Percentiles rank a stretch among this genome's conserved stretches.
phyloP scores from a whole-genome alignment of 2,888 invertebrate species.

The Eustalomyia histrio region DNA sequence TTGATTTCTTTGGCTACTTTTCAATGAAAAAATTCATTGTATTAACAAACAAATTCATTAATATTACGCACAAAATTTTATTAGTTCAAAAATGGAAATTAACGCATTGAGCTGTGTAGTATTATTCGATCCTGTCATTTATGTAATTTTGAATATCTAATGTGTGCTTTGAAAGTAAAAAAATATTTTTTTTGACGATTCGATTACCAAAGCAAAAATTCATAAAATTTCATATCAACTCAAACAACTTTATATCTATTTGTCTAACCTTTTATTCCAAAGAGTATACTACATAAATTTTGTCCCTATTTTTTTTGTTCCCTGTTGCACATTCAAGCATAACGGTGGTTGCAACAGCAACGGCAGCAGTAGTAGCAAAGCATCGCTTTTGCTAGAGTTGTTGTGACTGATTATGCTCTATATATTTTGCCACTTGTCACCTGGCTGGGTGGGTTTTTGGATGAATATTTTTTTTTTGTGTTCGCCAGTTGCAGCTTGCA shows the following conservation, averaged over 20 bases:
- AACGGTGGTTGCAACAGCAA: not conserved
- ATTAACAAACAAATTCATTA: too few species aligned
- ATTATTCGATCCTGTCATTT: too few species aligned
- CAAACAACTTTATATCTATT: constrained; percentile 7
- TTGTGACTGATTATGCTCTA: constrained; percentile 58
- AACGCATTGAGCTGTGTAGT: too few species aligned
- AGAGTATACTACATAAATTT: constrained; percentile 11
- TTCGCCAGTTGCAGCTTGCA: constrained; percentile 5
- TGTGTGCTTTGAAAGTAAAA: too few species aligned
- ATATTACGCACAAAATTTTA: too few species aligned
- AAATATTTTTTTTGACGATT: not conserved
- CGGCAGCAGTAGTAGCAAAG: not conserved
- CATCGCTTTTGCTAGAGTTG: not conserved
- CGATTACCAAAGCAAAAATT: constrained; percentile 1
- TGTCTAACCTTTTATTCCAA: not conserved
- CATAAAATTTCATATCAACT: not conserved
- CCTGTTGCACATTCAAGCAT: constrained; percentile 18
- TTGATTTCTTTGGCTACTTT: too few species aligned
- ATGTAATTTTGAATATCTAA: too few species aligned
- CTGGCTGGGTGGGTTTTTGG: constrained; percentile 37
- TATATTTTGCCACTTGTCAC: constrained; percentile 64
- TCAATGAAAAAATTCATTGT: too few species aligned
- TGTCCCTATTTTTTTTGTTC: not conserved
- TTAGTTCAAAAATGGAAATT: too few species aligned
- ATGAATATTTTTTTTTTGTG: constrained; percentile 8